Percentiles rank a stretch among this genome's conserved stretches.
phyloP scores from a whole-genome alignment of 2,888 invertebrate species.

The Atherix ibis region DNA sequence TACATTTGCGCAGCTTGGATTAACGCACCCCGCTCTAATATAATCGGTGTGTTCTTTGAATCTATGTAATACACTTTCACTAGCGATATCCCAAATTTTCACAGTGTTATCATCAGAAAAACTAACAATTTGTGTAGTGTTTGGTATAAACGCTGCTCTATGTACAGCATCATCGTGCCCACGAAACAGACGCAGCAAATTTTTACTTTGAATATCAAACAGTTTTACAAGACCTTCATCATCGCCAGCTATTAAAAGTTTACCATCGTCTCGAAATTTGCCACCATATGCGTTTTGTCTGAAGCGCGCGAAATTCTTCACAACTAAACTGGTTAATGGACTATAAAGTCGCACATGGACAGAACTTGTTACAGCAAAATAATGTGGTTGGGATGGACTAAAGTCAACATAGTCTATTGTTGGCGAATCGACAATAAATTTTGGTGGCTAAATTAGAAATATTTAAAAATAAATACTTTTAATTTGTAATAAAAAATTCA shows the following conservation, averaged over 20 bases:
- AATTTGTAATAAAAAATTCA: too few species aligned
- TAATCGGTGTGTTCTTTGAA: conserved; percentile 64
- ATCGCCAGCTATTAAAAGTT: conserved; percentile 73
- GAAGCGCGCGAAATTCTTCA: conserved; percentile 68
- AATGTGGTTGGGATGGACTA: conserved; percentile 73
- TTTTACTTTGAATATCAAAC: conserved; percentile 75
- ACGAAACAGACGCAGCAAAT: conserved; percentile 67
- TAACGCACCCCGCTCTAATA: conserved; percentile 67
- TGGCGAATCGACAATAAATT: too few species aligned
- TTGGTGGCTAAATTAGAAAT: too few species aligned
- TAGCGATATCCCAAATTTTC: conserved; percentile 81
- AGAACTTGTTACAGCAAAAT: conserved; percentile 86
- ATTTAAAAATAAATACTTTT: too few species aligned
- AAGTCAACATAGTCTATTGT: conserved; percentile 84
- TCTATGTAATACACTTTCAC: conserved; percentile 52
- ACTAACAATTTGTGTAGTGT: conserved; percentile 63
- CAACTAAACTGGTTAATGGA: conserved; percentile 66
- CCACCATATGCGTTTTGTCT: conserved; percentile 75
- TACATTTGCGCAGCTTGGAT: conserved; percentile 57
- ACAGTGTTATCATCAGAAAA: conserved; percentile 85
- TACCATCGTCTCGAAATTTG: conserved; percentile 64
- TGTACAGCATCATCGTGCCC: conserved; percentile 70
- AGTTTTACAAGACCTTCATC: conserved; percentile 76
- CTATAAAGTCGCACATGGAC: conserved; percentile 78
- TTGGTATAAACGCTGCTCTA: conserved; percentile 63